phyloP scores from a whole-genome alignment of 92 coral and sea anemone genomes.

The Plumapathes pennacea region DNA sequence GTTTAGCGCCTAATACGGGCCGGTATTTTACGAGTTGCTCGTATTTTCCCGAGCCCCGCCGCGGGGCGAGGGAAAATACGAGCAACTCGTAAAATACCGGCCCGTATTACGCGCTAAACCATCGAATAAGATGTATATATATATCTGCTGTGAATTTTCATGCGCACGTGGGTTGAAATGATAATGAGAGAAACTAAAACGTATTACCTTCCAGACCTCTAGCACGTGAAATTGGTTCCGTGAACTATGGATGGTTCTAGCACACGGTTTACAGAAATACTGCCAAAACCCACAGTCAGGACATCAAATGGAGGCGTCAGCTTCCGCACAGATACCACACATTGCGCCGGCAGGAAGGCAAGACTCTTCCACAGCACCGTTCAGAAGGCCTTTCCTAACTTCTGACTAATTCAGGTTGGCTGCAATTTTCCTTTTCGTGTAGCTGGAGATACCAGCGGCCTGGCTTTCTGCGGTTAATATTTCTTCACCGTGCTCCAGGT shows the following conservation, averaged over 20 bases:
- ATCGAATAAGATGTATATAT: too few relatives aligned
- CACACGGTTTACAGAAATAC: slow-evolving; percentile 5
- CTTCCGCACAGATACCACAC: neutral
- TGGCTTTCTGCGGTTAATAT: too few relatives aligned
- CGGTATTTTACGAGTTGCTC: too few relatives aligned
- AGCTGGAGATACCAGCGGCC: neutral
- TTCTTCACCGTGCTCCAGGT: too few relatives aligned
- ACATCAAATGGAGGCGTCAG: slow-evolving; percentile 9
- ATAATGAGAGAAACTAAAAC: too few relatives aligned
- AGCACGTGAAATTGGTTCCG: slow-evolving; percentile 4
- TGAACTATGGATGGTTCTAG: neutral
- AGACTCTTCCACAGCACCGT: neutral
- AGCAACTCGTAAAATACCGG: too few relatives aligned
- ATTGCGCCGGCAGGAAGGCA: neutral
- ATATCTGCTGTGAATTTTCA: too few relatives aligned
- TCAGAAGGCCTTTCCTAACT: neutral
- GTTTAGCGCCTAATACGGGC: too few relatives aligned
- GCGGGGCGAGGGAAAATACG: too few relatives aligned
- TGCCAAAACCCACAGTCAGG: slow-evolving; percentile 11
- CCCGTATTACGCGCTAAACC: too few relatives aligned
- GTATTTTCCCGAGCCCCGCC: too few relatives aligned
- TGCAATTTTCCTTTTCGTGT: neutral
- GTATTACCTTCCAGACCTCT: slow-evolving; percentile 5
- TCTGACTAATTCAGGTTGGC: neutral
- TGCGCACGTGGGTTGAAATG: too few relatives aligned